These are phyloP conservation scores for Mobula hypostoma DNA, from an alignment of 2,113 vertebrate genomes.

Conservation along the genomic window DNA sequence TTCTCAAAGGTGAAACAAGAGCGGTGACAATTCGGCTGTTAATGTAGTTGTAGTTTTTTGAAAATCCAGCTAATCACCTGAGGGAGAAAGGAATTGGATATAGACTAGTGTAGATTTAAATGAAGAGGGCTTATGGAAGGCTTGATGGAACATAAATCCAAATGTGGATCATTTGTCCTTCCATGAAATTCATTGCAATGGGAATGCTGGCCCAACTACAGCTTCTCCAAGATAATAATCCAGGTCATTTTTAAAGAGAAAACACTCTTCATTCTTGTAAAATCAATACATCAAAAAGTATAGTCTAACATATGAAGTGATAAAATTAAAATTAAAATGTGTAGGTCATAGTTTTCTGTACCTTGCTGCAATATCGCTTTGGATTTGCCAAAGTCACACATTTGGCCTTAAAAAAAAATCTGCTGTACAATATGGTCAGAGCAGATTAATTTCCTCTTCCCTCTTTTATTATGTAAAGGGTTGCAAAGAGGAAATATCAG, in stretches of 20 bases:
- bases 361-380: neutral
- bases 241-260: neutral
- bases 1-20: neutral
- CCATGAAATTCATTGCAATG: neutral
- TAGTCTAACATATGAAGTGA: neutral
- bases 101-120: neutral
- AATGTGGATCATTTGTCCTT: neutral
- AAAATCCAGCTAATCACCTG: neutral
- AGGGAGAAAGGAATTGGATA: neutral
- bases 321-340: neutral
- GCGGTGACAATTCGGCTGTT: neutral
- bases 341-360: neutral
- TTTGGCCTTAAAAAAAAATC: constrained; percentile 1
- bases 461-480: neutral
- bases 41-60: neutral
- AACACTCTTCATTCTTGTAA: neutral
- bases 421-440: neutral
- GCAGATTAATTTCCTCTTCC: neutral
- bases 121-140: neutral
- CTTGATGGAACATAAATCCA: neutral
- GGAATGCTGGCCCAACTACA: too few relatives aligned
- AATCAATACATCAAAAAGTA: neutral
- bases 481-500: neutral
- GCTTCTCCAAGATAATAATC: neutral
- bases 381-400: neutral